Conservation (phyloP, 1,140 invertebrate genomes). For the Caerostris extrusa region DNA sequence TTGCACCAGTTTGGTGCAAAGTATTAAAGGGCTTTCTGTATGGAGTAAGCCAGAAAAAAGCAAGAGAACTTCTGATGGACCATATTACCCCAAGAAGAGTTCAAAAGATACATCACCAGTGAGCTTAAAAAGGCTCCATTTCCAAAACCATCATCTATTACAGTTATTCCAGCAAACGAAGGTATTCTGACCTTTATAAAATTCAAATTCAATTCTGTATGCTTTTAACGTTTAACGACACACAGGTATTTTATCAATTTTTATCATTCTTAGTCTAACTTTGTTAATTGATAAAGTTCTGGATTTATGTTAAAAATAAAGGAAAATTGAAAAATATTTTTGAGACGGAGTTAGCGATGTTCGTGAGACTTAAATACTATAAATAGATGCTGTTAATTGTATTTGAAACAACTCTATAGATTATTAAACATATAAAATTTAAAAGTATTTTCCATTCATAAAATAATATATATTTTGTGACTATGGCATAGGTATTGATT, state of each 20-base stretch:
- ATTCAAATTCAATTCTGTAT: not conserved
- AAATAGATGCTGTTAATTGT: too few species aligned
- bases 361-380: too few species aligned
- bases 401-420: too few species aligned
- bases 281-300: too few species aligned
- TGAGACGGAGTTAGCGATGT: too few species aligned
- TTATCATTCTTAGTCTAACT: too few species aligned
- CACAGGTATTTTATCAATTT: too few species aligned
- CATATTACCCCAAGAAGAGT: not conserved
- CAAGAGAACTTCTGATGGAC: slow-evolving; percentile 38
- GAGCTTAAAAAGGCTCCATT: not conserved
- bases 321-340: not conserved
- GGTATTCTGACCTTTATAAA: not conserved
- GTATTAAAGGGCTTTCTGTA: slow-evolving; percentile 17
- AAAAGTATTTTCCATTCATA: too few species aligned
- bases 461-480: too few species aligned
- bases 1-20: slow-evolving; percentile 56
- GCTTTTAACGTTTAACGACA: not conserved
- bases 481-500: too few species aligned
- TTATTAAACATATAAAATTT: too few species aligned
- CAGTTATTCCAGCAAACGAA: not conserved
- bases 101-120: not conserved
- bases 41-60: slow-evolving; percentile 26
- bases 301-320: not conserved
- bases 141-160: not conserved